phyloP scores from a whole-genome alignment of 2,113 vertebrate species.

The Rallus limicola region DNA sequence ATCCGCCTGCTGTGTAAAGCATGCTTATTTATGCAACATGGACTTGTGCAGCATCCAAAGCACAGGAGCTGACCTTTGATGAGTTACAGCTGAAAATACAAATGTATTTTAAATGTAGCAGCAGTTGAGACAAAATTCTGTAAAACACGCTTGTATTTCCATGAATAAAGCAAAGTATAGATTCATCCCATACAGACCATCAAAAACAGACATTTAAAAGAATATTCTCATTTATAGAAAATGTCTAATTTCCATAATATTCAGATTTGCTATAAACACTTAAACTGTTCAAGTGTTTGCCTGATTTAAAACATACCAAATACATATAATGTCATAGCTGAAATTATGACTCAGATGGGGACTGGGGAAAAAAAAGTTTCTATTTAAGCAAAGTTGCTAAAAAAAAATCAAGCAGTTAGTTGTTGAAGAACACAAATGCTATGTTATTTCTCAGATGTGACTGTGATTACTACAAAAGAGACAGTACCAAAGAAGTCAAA shows the following conservation, averaged over 20 bases:
- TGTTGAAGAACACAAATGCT: background rate
- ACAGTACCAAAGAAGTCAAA: background rate
- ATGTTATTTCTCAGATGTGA: background rate
- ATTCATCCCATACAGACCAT: background rate
- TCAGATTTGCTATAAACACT: slow-evolving; percentile 9
- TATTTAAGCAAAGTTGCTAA: slow-evolving; percentile 20
- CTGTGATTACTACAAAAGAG: background rate
- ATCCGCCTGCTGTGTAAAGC: background rate
- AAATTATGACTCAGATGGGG: background rate
- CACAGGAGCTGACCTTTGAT: background rate
- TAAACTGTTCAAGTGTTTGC: background rate
- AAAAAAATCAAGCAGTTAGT: background rate
- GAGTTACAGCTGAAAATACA: slow-evolving; percentile 28
- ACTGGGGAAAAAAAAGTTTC: background rate
- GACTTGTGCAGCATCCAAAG: background rate
- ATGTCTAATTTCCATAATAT: background rate
- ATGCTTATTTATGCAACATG: background rate
- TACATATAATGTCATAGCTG: background rate
- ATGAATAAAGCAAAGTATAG: background rate
- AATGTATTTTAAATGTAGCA: background rate
- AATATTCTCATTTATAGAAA: slow-evolving; percentile 14
- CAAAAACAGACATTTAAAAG: background rate
- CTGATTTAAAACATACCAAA: slow-evolving; percentile 18
- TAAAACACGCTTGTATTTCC: background rate
- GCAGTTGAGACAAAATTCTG: background rate